Evolutionary conservation across 2,888 invertebrate species (phyloP).

Genomic region (Deilephila elpenor): DNA sequence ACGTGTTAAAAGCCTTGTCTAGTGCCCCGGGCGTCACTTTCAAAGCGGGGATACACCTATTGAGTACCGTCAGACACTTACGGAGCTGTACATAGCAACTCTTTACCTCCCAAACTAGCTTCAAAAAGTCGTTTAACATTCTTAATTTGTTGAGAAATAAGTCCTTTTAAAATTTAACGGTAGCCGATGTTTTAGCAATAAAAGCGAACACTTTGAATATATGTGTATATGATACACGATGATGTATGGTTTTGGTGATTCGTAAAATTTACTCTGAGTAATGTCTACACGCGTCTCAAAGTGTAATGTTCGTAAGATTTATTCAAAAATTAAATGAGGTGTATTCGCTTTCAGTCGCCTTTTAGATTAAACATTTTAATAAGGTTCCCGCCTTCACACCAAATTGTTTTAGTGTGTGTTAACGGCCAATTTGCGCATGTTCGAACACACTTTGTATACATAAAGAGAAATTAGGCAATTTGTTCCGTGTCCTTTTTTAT

Average conservation of each 20-base stretch:
- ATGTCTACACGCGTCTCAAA: conserved; percentile 1
- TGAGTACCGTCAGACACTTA: conserved; percentile 19
- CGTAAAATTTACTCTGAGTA: neutral
- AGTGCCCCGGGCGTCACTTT: conserved; percentile 65
- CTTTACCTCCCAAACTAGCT: neutral
- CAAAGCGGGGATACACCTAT: conserved; percentile 62
- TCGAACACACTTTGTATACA: conserved; percentile 72
- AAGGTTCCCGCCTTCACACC: conserved; percentile 64
- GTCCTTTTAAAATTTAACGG: neutral
- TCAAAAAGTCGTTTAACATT: neutral
- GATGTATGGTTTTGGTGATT: neutral
- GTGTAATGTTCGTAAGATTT: conserved; percentile 48
- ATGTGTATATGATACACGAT: too few relatives aligned
- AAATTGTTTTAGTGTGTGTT: conserved; percentile 74
- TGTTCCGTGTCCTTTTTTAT: conserved; percentile 68
- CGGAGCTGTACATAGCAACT: conserved; percentile 1
- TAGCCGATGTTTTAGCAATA: neutral
- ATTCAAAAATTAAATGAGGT: conserved; percentile 67
- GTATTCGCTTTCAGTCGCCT: conserved; percentile 57
- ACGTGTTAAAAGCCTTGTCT: conserved; percentile 77
- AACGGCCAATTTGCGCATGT: conserved; percentile 72
- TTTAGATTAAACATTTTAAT: conserved; percentile 71
- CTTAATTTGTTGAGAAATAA: neutral
- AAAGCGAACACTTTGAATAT: neutral
- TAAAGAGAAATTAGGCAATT: conserved; percentile 77